These are phyloP conservation scores for Drosophila algonquin DNA, from an alignment of 2,888 invertebrate genomes.

Conservation along the genomic window DNA sequence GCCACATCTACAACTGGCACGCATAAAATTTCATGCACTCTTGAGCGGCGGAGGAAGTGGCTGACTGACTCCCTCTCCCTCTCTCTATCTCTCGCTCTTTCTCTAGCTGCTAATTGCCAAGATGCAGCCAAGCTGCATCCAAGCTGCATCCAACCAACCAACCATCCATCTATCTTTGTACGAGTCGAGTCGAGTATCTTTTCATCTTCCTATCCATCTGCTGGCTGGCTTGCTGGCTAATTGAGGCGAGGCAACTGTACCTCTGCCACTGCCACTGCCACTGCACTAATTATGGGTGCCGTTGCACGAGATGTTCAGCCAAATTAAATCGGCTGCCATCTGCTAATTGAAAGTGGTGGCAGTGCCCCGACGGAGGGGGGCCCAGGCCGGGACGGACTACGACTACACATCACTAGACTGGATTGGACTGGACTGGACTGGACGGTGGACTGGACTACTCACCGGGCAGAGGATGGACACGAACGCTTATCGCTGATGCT, in stretches of 20 bases:
- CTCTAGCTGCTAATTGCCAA: constrained; percentile 55
- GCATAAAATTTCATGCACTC: constrained; percentile 81
- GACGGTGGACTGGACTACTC: constrained; percentile 55
- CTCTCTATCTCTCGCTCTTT: neutral
- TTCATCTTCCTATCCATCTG: constrained; percentile 29
- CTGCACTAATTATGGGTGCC: constrained; percentile 61
- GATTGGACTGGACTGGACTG: neutral
- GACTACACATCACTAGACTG: neutral
- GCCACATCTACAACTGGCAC: constrained; percentile 64
- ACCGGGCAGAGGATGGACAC: constrained; percentile 85
- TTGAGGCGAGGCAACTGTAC: constrained; percentile 70
- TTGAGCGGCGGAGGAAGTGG: constrained; percentile 51
- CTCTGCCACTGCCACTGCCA: constrained; percentile 60
- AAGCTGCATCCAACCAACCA: constrained; percentile 34
- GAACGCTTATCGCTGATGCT: constrained; percentile 89
- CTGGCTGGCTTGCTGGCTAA: constrained; percentile 61
- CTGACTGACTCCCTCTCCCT: constrained; percentile 5
- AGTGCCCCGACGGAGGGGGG: neutral
- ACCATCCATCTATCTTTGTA: constrained; percentile 21
- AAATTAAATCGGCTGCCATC: constrained; percentile 47
- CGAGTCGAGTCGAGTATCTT: constrained; percentile 9
- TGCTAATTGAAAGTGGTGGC: constrained; percentile 33
- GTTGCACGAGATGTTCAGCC: constrained; percentile 66
- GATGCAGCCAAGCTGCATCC: constrained; percentile 38
- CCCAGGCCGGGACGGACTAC: neutral